These are phyloP conservation scores for Agriopis marginaria DNA, from an alignment of 2,888 invertebrate species.

Conservation along the genomic window DNA sequence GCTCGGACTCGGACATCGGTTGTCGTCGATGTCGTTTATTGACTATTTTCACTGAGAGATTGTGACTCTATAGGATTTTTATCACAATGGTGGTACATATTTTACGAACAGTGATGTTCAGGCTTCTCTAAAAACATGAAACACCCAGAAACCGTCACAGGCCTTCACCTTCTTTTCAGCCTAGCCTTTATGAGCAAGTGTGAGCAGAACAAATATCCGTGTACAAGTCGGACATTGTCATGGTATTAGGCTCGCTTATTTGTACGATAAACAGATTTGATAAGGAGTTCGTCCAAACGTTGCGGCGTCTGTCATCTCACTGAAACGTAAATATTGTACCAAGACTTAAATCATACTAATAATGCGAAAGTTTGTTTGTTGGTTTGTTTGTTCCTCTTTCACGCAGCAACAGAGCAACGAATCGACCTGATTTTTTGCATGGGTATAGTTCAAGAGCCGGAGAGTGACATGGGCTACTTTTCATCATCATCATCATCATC, in stretches of 20 bases:
- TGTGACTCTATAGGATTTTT: too few species aligned
- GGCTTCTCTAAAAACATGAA: background rate
- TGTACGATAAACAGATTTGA: constrained; percentile 26
- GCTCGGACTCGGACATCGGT: too few species aligned
- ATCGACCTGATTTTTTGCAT: too few species aligned
- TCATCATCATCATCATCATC: too few species aligned
- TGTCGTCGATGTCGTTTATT: too few species aligned
- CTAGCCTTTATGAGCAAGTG: constrained; percentile 3
- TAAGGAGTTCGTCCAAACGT: constrained; percentile 15
- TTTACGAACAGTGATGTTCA: background rate
- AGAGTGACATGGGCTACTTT: too few species aligned
- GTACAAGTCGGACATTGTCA: constrained; percentile 25
- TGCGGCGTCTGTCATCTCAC: constrained; percentile 1
- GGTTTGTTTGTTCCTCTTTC: too few species aligned
- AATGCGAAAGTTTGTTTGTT: too few species aligned
- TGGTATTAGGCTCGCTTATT: constrained; percentile 21
- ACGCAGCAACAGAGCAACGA: too few species aligned
- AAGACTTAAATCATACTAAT: constrained; percentile 3
- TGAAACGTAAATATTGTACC: constrained; percentile 15
- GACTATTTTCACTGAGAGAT: too few species aligned
- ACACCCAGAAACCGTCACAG: background rate
- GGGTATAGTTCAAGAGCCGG: too few species aligned
- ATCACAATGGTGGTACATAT: background rate
- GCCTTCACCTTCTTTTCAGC: background rate
- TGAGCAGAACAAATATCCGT: constrained; percentile 18